These are phyloP conservation scores for Sturmia bella DNA, from an alignment of 2,888 invertebrate genomes.

Conservation along the genomic window DNA sequence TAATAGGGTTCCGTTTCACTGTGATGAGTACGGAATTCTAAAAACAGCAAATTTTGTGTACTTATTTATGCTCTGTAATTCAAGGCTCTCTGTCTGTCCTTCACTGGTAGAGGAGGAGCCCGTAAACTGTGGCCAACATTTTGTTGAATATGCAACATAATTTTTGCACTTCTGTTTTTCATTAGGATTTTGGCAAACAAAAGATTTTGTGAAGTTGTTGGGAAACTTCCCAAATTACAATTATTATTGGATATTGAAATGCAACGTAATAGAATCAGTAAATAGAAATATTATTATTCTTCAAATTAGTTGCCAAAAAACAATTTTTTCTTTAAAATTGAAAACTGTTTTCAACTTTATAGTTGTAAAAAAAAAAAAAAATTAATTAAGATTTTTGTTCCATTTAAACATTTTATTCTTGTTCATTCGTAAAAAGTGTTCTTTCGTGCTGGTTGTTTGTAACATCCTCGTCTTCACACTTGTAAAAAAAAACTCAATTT, in stretches of 20 bases:
- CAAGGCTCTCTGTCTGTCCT: no score
- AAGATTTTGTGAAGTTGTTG: no score
- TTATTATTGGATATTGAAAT: background rate
- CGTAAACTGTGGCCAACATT: no score
- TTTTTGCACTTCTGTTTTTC: no score
- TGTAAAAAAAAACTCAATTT: constrained; percentile 8
- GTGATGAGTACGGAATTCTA: no score
- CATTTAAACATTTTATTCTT: background rate
- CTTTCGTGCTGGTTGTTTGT: background rate
- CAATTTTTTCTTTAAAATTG: background rate
- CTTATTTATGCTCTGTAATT: no score
- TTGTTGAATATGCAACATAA: no score
- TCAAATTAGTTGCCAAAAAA: constrained; percentile 26
- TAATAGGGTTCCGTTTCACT: no score
- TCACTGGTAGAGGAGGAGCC: no score
- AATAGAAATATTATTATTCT: constrained; percentile 39
- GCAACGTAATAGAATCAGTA: background rate
- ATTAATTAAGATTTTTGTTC: constrained; percentile 9
- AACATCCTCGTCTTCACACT: background rate
- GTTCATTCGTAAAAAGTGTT: background rate
- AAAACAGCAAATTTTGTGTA: no score
- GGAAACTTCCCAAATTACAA: background rate
- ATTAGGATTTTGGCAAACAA: no score
- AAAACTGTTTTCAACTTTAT: constrained; percentile 2
- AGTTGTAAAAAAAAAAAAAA: constrained; percentile 5